Evolutionary conservation across 2,888 invertebrate species (phyloP).

Genomic region (Nomada fucata): DNA sequence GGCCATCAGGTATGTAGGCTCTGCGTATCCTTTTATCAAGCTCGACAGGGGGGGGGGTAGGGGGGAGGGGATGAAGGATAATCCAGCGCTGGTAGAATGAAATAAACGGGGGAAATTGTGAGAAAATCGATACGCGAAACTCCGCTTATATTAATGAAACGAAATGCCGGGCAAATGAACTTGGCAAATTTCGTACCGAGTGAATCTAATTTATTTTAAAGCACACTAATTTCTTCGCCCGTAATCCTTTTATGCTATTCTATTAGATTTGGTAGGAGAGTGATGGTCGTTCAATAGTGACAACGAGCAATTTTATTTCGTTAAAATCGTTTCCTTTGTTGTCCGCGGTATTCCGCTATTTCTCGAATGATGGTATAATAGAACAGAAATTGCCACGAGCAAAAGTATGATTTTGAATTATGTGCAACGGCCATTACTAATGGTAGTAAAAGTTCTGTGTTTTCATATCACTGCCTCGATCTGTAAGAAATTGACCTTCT

Average conservation of each 20-base stretch:
- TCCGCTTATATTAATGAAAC: constrained; percentile 18
- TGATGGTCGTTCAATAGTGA: no score
- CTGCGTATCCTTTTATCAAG: constrained; percentile 40
- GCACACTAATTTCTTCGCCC: background rate
- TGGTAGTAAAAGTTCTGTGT: no score
- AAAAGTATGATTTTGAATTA: no score
- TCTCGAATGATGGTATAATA: no score
- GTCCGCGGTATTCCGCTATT: no score
- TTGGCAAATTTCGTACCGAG: background rate
- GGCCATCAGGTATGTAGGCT: constrained; percentile 35
- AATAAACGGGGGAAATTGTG: constrained; percentile 45
- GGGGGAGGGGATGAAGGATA: constrained; percentile 11
- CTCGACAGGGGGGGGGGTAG: background rate
- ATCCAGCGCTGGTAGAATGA: constrained; percentile 36
- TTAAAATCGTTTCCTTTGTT: no score
- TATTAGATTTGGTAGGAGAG: no score
- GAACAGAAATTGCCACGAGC: no score
- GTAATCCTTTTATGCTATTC: background rate
- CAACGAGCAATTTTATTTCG: no score
- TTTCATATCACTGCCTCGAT: no score
- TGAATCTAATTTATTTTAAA: background rate
- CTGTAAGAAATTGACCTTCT: no score
- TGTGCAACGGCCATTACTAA: no score
- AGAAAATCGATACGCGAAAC: constrained; percentile 51
- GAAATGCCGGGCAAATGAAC: constrained; percentile 16